phyloP scores from a whole-genome alignment of 1,140 invertebrate genomes.

The Musca vetustissima region DNA sequence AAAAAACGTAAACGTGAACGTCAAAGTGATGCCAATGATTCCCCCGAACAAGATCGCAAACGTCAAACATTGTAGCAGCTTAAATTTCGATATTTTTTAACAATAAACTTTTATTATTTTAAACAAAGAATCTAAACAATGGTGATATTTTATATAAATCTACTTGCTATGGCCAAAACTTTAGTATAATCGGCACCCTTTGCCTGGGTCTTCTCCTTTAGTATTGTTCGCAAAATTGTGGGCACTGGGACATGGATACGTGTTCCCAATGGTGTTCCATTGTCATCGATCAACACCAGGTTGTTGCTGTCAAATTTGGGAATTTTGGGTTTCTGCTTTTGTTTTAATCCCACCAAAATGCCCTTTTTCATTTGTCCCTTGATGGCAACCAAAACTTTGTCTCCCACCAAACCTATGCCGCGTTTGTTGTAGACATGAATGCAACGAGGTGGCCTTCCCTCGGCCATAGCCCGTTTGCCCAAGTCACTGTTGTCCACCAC shows the following conservation, averaged over 20 bases:
- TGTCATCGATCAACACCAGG: slow-evolving; percentile 93
- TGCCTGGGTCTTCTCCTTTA: slow-evolving; percentile 77
- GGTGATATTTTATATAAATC: slow-evolving; percentile 71
- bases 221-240: slow-evolving; percentile 81
- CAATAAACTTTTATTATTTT: slow-evolving; percentile 10
- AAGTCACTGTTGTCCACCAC: slow-evolving; percentile 96
- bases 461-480: slow-evolving; percentile 89
- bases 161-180: slow-evolving; percentile 87
- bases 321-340: slow-evolving; percentile 77
- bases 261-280: slow-evolving; percentile 89
- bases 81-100: no score
- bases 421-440: slow-evolving; percentile 89
- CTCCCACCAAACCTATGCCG: slow-evolving; percentile 67
- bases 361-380: slow-evolving; percentile 96
- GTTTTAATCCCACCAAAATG: slow-evolving; percentile 89
- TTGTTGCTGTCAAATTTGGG: slow-evolving; percentile 97
- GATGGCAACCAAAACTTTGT: slow-evolving; percentile 92
- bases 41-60: slow-evolving; percentile 13
- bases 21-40: slow-evolving; percentile 1
- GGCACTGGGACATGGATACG: slow-evolving; percentile 95
- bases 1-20: slow-evolving; percentile 46
- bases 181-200: slow-evolving; percentile 95
- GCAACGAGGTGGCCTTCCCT: slow-evolving; percentile 87
- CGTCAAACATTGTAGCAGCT: slow-evolving; percentile 21
- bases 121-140: slow-evolving; percentile 8